Percentiles rank a stretch among this genome's conserved stretches.
phyloP scores from a whole-genome alignment of 2,113 vertebrate genomes.

The Strix uralensis region DNA sequence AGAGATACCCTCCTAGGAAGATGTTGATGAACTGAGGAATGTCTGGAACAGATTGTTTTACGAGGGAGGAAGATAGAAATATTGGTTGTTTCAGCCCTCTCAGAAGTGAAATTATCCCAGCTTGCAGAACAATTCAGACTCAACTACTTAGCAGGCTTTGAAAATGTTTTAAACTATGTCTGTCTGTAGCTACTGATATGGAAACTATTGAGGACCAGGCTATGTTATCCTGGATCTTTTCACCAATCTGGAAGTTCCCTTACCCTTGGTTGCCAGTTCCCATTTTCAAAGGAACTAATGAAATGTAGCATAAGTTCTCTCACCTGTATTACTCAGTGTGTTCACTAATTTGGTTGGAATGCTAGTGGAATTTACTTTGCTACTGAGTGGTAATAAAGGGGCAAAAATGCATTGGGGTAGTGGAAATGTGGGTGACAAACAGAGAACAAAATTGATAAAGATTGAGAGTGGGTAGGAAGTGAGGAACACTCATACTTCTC shows the following conservation, averaged over 20 bases:
- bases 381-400: not conserved
- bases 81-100: not conserved
- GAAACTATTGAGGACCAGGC: not conserved
- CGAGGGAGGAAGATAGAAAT: constrained; percentile 16
- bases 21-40: not conserved
- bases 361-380: not conserved
- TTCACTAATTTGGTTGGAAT: not conserved
- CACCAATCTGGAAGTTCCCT: not conserved
- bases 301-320: not conserved
- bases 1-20: not conserved
- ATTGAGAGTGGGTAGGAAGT: not conserved
- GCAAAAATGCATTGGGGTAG: not conserved
- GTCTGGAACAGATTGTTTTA: constrained; percentile 10
- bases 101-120: not conserved
- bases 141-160: not conserved
- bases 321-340: not conserved
- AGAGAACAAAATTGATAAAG: not conserved
- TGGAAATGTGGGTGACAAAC: not conserved
- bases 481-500: not conserved
- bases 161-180: not conserved
- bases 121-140: not conserved
- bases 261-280: not conserved
- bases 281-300: not conserved
- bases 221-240: not conserved
- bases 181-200: not conserved